Conservation (phyloP, 1,140 invertebrate genomes). For the Littorina saxatilis region DNA sequence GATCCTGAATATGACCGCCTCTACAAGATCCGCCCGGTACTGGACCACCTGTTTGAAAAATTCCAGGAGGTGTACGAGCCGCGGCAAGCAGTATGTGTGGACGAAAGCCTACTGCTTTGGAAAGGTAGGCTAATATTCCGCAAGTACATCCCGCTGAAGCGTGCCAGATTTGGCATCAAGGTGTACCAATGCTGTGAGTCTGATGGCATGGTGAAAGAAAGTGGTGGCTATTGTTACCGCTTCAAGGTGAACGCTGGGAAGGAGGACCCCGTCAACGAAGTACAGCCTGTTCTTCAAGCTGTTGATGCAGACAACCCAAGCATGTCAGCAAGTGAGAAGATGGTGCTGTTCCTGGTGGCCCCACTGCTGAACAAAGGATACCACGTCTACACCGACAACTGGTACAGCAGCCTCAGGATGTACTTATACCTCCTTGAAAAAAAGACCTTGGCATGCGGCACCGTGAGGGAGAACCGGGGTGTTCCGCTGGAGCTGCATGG, state of each 20-base stretch:
- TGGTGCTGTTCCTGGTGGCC: not conserved
- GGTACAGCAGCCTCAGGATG: no score
- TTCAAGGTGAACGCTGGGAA: no score
- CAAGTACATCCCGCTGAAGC: conserved; percentile 12
- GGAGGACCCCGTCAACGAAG: conserved; percentile 36
- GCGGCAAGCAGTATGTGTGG: conserved; percentile 9
- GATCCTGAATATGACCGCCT: conserved; percentile 21
- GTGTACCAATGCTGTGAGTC: conserved; percentile 34
- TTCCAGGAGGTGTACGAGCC: conserved; percentile 35
- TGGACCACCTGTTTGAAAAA: no score
- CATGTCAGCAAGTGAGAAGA: conserved; percentile 17
- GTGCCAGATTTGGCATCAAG: conserved; percentile 17
- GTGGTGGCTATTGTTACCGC: conserved; percentile 37
- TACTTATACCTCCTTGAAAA: conserved; percentile 26
- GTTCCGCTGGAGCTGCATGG: not conserved
- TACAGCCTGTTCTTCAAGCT: conserved; percentile 28
- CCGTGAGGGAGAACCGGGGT: conserved; percentile 1
- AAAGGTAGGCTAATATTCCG: conserved; percentile 33
- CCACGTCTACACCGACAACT: no score
- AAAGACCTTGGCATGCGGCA: conserved; percentile 27
- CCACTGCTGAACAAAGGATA: conserved; percentile 5
- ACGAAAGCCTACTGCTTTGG: no score
- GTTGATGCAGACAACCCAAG: no score
- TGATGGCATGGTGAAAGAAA: conserved; percentile 35
- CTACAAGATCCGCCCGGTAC: conserved; percentile 36